These are phyloP conservation scores for Zaprionus lineosus DNA, from an alignment of 2,888 invertebrate species.

Conservation along the genomic window DNA sequence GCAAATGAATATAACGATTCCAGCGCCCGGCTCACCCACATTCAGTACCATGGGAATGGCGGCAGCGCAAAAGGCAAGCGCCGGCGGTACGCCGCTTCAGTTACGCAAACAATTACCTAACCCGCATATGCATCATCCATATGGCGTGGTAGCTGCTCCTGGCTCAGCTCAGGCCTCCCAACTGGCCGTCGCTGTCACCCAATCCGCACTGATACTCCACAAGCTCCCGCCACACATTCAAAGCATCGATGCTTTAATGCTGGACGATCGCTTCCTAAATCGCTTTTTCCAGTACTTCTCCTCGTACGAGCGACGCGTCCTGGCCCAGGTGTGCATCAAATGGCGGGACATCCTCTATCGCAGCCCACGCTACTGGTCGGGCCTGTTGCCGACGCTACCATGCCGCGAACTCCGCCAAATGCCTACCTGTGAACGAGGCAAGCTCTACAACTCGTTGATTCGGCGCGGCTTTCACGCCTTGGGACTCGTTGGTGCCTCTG, in stretches of 20 bases:
- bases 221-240: slow-evolving; percentile 85
- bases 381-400: slow-evolving; percentile 92
- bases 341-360: slow-evolving; percentile 96
- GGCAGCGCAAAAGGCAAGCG: slow-evolving; percentile 72
- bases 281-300: slow-evolving; percentile 93
- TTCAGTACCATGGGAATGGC: slow-evolving; percentile 80
- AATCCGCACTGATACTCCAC: slow-evolving; percentile 73
- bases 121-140: slow-evolving; percentile 81
- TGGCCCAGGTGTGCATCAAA: slow-evolving; percentile 92
- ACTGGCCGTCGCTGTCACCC: slow-evolving; percentile 79
- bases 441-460: slow-evolving; percentile 91
- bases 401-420: slow-evolving; percentile 91
- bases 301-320: slow-evolving; percentile 89
- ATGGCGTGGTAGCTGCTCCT: slow-evolving; percentile 54
- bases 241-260: slow-evolving; percentile 89
- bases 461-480: slow-evolving; percentile 93
- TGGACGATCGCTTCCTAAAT: slow-evolving; percentile 92
- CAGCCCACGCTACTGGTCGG: slow-evolving; percentile 93
- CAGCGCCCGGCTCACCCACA: slow-evolving; percentile 66
- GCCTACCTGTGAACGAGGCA: slow-evolving; percentile 84
- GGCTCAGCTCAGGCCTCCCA: slow-evolving; percentile 74
- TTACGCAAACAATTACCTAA: slow-evolving; percentile 82
- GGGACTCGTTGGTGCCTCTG: slow-evolving; percentile 92
- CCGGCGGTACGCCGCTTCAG: slow-evolving; percentile 79
- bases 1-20: slow-evolving; percentile 80